phyloP scores from a whole-genome alignment of 2,113 vertebrate genomes.

The Dicaeum eximium region DNA sequence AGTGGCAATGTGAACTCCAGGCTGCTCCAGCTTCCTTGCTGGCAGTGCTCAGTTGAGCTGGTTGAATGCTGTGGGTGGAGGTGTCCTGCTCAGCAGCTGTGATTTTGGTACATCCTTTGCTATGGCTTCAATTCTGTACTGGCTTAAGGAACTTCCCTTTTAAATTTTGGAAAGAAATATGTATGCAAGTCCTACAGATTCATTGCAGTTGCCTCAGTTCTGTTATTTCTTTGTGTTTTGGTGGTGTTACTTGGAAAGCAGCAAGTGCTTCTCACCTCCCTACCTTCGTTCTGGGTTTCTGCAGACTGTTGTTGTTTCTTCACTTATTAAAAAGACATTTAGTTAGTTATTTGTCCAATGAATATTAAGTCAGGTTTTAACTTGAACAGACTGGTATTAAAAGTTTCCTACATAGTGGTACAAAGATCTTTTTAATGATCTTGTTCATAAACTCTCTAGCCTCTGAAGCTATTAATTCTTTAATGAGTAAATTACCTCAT shows the following conservation, averaged over 20 bases:
- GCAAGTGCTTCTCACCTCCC: background rate
- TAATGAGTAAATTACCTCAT: background rate
- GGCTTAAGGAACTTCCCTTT: background rate
- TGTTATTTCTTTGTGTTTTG: background rate
- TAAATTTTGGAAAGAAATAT: background rate
- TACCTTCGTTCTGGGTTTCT: rapidly evolving
- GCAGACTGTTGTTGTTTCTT: background rate
- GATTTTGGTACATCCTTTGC: background rate
- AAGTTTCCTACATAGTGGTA: background rate
- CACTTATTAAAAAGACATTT: background rate
- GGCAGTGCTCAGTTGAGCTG: background rate
- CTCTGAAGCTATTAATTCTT: background rate
- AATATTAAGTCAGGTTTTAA: background rate
- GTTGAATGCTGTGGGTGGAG: background rate
- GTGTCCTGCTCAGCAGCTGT: background rate
- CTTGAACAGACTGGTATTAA: background rate
- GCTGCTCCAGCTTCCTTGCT: background rate
- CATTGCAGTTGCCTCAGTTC: background rate
- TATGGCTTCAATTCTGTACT: background rate
- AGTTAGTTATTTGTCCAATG: background rate
- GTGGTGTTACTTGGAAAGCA: background rate
- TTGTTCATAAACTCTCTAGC: background rate
- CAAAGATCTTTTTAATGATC: background rate
- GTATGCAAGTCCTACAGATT: background rate
- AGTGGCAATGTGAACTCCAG: rapidly evolving